A percentile compares a stretch with the other conserved stretches of the same genome.
phyloP scores from a whole-genome alignment of 2,797 vertebrate genomes.

The Cottoperca gobio region DNA sequence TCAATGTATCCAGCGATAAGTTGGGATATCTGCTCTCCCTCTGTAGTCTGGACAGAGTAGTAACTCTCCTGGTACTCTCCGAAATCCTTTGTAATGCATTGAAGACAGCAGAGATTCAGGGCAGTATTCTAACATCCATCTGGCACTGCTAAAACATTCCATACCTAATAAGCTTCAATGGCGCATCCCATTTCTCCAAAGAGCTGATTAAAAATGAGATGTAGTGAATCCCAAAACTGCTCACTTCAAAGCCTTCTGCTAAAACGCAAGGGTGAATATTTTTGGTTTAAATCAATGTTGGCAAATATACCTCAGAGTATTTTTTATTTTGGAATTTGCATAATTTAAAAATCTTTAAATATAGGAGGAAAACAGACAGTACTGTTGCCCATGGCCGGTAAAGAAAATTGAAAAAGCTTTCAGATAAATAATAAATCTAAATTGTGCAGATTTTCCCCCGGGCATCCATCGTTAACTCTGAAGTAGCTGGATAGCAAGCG shows the following conservation, averaged over 20 bases:
- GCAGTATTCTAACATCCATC: constrained; percentile 23
- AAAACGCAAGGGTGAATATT: constrained; percentile 43
- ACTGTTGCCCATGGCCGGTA: constrained; percentile 44
- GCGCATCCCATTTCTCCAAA: constrained; percentile 42
- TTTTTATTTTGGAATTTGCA: constrained; percentile 46
- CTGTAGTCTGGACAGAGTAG: constrained; percentile 98
- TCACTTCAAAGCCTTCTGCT: constrained; percentile 58
- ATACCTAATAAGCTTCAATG: constrained; percentile 20
- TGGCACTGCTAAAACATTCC: constrained; percentile 20
- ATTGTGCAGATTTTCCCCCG: constrained; percentile 49
- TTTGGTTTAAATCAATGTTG: constrained; percentile 61
- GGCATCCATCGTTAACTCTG: constrained; percentile 61
- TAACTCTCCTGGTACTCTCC: constrained; percentile 99
- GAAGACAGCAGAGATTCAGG: constrained; percentile 40
- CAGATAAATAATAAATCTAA: constrained; percentile 72
- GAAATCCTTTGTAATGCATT: constrained; percentile 89
- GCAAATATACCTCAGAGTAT: constrained; percentile 59
- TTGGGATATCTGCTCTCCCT: constrained; percentile 98
- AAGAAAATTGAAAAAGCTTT: constrained; percentile 59
- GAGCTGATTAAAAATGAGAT: constrained; percentile 61
- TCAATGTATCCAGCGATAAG: constrained; percentile 99
- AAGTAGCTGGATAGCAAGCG: constrained; percentile 41
- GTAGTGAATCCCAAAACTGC: constrained; percentile 34
- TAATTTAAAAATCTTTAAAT: constrained; percentile 61
- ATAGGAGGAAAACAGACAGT: constrained; percentile 19